phyloP scores from a whole-genome alignment of 2,888 invertebrate species.

The Harpalus rufipes region DNA sequence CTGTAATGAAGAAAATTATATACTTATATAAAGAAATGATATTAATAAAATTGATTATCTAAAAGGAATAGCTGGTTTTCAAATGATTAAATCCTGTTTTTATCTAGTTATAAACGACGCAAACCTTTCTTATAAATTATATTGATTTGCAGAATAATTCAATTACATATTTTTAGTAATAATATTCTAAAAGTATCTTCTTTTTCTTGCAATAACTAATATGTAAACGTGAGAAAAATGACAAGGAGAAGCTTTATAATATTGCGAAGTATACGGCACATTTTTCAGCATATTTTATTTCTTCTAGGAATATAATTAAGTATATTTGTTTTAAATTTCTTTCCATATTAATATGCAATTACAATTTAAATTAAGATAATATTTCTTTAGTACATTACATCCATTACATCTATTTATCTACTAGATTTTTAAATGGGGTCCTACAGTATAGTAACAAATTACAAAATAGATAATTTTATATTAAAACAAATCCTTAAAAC shows the following conservation, averaged over 20 bases:
- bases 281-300: constrained; percentile 9
- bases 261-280: not conserved
- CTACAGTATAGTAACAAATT: no score
- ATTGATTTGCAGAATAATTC: not conserved
- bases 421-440: no score
- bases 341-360: no score
- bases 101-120: not conserved
- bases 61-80: not conserved
- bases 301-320: not conserved
- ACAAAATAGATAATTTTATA: no score
- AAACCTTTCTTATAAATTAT: not conserved
- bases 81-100: not conserved
- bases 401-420: no score
- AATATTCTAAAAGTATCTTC: not conserved
- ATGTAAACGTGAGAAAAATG: constrained; percentile 33
- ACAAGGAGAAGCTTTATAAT: not conserved
- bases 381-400: not conserved
- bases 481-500: no score
- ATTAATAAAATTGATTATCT: not conserved
- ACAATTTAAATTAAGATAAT: not conserved
- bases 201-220: constrained; percentile 9
- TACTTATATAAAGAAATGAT: not conserved
- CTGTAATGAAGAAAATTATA: no score
- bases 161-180: not conserved
- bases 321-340: not conserved